Evolutionary conservation across 2,888 invertebrate genomes (phyloP), one percentile per base, ranked within the genome.

Genomic region (Dexiosoma caninum): DNA sequence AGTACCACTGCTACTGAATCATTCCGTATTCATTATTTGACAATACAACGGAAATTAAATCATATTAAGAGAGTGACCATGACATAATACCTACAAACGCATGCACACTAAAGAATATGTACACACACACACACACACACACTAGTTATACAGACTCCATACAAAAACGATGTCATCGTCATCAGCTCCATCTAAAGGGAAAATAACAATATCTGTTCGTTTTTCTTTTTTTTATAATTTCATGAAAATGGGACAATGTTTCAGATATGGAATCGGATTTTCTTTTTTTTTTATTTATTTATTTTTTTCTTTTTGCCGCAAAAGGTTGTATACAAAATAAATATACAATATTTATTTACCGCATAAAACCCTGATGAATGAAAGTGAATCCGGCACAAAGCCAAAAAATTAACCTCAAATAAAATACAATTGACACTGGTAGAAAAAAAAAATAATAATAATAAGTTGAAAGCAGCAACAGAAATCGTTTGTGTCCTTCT

Each of bases 361-460:
- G 77, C 81, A 81, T 77, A 81, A 81, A 77, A 21, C 72, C 72
- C 81, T 74, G 72, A 69, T 69, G 81, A 77, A 77, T 74, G 81
- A 81, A 81, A 81, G 77, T 81, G 72, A 77, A 77, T 77, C 69
- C 77, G 77, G 77, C 72, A 64, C 30, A 77, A 77, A 81, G 77
- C 81, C 77, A 81, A 81, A 81, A 77, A 81, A 81, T 74, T 77
- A 72, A 81, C 81, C 72, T 77, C 81, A 81, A 81, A 71, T 81
- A 77, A 72, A 76, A 80, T 60, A 55, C 30, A 80, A 80, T 46
- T 71, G 66, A 67, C 53, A 67, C 27, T 30, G 30, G 7, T 12
- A 16, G 16, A 40, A 23, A 59, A 14, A 12, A 35, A 32, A 55
- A 55, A 62, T 40, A 60, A 60, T 27, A n/a, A 40, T 30, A 35